Evolutionary conservation across 2,888 invertebrate species (phyloP), one percentile per base, ranked within the genome.

Genomic region (Cantharis flavilabris): DNA sequence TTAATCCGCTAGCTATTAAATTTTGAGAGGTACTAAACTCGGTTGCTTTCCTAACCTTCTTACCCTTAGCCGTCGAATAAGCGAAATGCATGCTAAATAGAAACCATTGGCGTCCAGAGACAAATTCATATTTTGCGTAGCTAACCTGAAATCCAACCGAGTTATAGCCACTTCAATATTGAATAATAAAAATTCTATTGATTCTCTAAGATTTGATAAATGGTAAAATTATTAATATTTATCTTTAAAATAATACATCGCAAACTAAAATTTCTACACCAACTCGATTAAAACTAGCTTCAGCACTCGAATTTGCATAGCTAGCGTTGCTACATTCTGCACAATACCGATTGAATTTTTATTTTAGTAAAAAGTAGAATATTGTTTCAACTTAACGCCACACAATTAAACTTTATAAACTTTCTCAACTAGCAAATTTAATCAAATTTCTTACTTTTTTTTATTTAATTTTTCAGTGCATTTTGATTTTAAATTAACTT

Each of bases 1-100:
- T 80, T 81, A 82, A 82, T 82, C 81, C 80, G 75, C 75, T 74
- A 79, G 79, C 81, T 81, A 81, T 82, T 81, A 82, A 81, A 81
- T 82, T 82, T 82, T 81, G 81, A 81, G 76, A 78, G 79, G 77
- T 77, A 78, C 78, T 78, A 80, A 79, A 77, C 76, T 75, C 77
- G 78, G 77, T 79, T 71, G 79, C 78, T 73, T 78, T 75, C 72
- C 75, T 78, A 78, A 76, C 78, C 78, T 77, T 75, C 76, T 76
- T 76, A 78, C 76, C 78, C 78, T 72, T 78, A 69, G 14, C 23
- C 16, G 28, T 74, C 28, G 30, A 64, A 73, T 71, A 62, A 65
- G 75, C 77, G 74, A 71, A 71, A 71, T 79, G 77, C 73, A 79
- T 77, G 79, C 67, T 76, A 79, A 79, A 65, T 69, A 79, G 79